phyloP scores from a whole-genome alignment of 30 jellyfish, hydroid and myxozoan species.

The Phacellophora camtschatica region DNA sequence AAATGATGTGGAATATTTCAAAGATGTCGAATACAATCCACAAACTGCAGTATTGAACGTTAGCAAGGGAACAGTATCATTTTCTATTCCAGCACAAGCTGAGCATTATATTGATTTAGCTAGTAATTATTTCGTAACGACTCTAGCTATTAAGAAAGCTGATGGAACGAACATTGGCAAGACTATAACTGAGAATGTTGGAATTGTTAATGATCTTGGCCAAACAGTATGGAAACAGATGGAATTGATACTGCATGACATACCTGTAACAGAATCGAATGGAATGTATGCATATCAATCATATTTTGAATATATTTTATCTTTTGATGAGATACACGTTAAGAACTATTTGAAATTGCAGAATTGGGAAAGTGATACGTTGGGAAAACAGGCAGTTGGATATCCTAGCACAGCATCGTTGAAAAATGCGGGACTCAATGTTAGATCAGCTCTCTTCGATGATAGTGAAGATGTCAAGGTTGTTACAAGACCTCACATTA shows the following conservation, averaged over 20 bases:
- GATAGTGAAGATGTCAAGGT: not conserved
- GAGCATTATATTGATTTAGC: not conserved
- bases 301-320: not conserved
- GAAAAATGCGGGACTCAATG: not conserved
- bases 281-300: conserved; percentile 18
- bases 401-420: not conserved
- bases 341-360: not conserved
- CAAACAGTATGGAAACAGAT: not conserved
- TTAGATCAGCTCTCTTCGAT: not conserved
- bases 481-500: not conserved
- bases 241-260: not conserved
- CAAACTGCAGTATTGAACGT: too few species aligned
- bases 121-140: not conserved
- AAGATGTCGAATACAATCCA: too few species aligned
- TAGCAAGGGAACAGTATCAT: not conserved
- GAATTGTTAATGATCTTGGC: not conserved
- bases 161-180: not conserved
- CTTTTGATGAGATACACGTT: not conserved
- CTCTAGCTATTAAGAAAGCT: not conserved
- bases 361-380: not conserved
- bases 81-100: not conserved
- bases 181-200: not conserved
- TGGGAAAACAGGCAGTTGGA: not conserved
- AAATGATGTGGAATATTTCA: too few species aligned
- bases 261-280: conserved; percentile 9